phyloP scores from a whole-genome alignment of 2,797 vertebrate genomes.

The Lophotriccus pileatus region DNA sequence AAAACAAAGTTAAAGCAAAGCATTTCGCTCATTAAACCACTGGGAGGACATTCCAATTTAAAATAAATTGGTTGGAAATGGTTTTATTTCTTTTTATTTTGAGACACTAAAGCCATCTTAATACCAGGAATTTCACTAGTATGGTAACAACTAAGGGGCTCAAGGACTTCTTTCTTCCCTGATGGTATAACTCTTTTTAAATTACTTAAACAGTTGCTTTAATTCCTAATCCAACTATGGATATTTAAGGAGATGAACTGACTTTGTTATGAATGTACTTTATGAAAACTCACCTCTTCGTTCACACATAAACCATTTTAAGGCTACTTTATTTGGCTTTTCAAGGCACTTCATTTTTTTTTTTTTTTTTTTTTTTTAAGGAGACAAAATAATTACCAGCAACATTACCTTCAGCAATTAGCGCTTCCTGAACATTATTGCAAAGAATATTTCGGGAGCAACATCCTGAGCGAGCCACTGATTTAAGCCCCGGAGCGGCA shows the following conservation, averaged over 20 bases:
- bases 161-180: background rate
- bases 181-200: background rate
- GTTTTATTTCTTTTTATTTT: background rate
- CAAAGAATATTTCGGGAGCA: background rate
- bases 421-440: background rate
- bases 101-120: background rate
- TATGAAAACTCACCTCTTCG: background rate
- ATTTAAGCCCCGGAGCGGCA: background rate
- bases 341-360: rapidly evolving
- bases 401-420: background rate
- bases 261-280: background rate
- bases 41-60: background rate
- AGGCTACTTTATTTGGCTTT: background rate
- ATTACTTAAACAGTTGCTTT: background rate
- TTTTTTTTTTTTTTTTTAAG: background rate
- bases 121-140: background rate
- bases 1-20: background rate
- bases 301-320: background rate
- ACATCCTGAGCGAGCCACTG: background rate
- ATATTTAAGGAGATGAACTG: background rate
- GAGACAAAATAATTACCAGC: background rate
- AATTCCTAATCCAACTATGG: background rate
- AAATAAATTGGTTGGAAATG: background rate
- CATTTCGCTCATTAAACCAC: background rate
- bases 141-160: background rate